Evolutionary conservation across 1,140 invertebrate species (phyloP), one percentile per base, ranked within the genome.

Genomic region (Pararge aegeria): DNA sequence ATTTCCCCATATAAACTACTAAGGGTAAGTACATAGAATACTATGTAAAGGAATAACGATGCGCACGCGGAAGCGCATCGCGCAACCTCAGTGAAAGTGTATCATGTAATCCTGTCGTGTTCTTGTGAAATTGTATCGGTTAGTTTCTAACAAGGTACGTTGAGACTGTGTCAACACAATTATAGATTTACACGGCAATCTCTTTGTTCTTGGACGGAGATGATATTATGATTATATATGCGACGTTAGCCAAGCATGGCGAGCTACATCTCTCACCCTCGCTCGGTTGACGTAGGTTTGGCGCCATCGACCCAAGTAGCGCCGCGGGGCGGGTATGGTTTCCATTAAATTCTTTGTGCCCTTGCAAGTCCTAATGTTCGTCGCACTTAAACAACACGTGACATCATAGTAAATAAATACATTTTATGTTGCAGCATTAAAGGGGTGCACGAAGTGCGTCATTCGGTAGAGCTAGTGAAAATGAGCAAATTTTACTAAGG

Each of bases 291-390:
- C 83, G 84, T 87, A 85, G 60, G 59, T 69, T 89, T 89, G 83
- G 83, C 84, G 86, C 86, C 86, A 89, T 89, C 86, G 86, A 87
- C 86, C 86, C 84, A 87, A 82, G 83, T 87, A 84, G 81, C 76
- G 72, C 74, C 68, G 73, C 70, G 80, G 73, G 76, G 79, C 80
- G 80, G 76, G 78, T 76, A 75, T 83, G 62, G 73, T 68, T 65
- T 81, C 66, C 69, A 74, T 70, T 59, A 78, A 73, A 80, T 81
- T 81, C 77, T 85, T 80, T 81, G 75, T 82, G 71, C 65, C 71
- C 70, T 79, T 75, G 66, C 74, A 76, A 77, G 75, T 81, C 75
- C 62, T 78, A 77, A 64, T 73, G 76, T 77, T 74, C 66, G 76
- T 75, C 74, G 63, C 61, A 75, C 61, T 57, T 75, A 80, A 83